phyloP scores from a whole-genome alignment of 2,888 invertebrate species.

The Patella caerulea region DNA sequence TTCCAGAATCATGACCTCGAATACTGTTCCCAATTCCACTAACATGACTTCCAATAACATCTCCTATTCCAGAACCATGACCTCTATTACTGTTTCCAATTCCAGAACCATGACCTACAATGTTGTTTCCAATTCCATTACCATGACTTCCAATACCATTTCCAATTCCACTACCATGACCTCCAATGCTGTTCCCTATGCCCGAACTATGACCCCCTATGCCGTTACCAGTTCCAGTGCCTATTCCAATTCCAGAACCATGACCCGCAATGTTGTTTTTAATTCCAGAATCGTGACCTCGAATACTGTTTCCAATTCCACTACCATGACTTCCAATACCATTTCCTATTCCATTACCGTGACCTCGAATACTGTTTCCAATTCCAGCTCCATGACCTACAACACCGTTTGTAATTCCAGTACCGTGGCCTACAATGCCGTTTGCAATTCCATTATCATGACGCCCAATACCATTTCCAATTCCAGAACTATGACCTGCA shows the following conservation, averaged over 20 bases:
- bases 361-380: not conserved
- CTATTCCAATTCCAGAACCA: not conserved
- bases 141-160: not conserved
- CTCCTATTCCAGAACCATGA: not conserved
- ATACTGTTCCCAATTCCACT: not conserved
- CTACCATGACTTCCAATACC: not conserved
- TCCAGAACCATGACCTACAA: not conserved
- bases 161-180: not conserved
- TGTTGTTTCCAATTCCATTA: not conserved
- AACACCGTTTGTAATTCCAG: not conserved
- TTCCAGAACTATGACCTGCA: not conserved
- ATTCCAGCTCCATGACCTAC: not conserved
- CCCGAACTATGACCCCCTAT: not conserved
- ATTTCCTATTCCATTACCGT: not conserved
- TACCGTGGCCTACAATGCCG: not conserved
- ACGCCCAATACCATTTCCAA: not conserved
- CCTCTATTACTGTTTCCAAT: not conserved
- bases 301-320: not conserved
- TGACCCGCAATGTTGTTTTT: not conserved
- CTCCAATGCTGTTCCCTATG: not conserved
- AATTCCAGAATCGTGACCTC: not conserved
- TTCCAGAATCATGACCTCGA: not conserved
- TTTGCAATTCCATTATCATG: not conserved
- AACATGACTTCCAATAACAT: not conserved
- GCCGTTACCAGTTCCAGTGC: not conserved